Base-by-base conservation (phyloP, 1,140 invertebrate species). In the Helicoverpa zea region DNA sequence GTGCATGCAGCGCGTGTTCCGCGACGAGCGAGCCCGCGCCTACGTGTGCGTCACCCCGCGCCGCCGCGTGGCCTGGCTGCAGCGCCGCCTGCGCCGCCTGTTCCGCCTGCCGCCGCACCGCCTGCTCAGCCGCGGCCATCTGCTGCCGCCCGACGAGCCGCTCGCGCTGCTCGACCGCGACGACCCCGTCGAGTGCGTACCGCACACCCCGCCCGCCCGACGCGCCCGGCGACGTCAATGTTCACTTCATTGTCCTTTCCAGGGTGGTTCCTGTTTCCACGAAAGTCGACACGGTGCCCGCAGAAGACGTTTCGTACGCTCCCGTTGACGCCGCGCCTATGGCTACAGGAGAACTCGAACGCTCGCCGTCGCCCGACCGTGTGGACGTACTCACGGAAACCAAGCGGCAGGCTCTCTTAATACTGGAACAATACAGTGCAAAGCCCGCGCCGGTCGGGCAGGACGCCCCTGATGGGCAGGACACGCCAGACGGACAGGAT, bases 91-190 rank as follows among this genome's bases (percentile, higher is more conserved):
- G 64, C 79, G 77, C 47, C 72, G 79, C 14, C 76, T 83, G 79
- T 85, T 84, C 77, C 58, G 59, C 29, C 75, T 87, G 68, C 83
- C 80, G 18, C 66, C 11, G 29, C 23, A 85, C 16, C 73, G 51
- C 35, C 83, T 87, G 58, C 74, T 84, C 23, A 23, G 49, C 23
- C 72, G 79, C 54, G 84, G 86, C 1, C 82, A 83, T 72, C 80
- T 87, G 81, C 82, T 87, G 87, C 85, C 84, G 58, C 80, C 73
- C 13, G 74, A 73, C 70, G 85, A 88, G 70, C 76, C 83, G n/a
- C 82, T 88, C 14, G 49, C 83, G 2, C 70, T 86, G 56, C 81
- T 88, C n/a, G 52, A 47, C 5, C 82, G 52, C 16, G 87, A 85
- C 56, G 87, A 88, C 58, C 47, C 54, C 12, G 80, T 88, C 54